Base-by-base conservation (phyloP, 2,888 invertebrate species). In the Scaptomyza tumidula region DNA sequence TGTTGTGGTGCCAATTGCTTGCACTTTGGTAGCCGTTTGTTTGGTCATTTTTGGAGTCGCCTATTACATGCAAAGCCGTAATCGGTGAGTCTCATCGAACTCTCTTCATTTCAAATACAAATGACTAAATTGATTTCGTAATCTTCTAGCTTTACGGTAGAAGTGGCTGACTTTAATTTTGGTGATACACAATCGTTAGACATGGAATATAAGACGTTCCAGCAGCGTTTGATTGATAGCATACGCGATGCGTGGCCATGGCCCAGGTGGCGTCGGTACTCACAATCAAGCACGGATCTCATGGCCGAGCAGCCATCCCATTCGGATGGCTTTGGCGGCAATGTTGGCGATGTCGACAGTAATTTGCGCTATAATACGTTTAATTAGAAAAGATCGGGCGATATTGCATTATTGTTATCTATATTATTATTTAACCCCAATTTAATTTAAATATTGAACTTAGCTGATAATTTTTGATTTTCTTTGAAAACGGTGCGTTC, bases 101-200 rank as follows among this genome's bases (percentile, higher is more conserved):
- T 0, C 1, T 2, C 5, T 14, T 6, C 1, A 3, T 16, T 4
- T 7, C 6, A 6, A 0, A 5, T 10, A 14, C 3, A n/a, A 48
- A 48, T 37, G 9, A 41, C 11, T 45, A 7, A 31, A 0, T 7
- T 13, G 33, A 10, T 3, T 29, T 19, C 1, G 9, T 3, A 14
- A 9, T 16, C n/a, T 11, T 14, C 37, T 6, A 96, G 96, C 77
- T 95, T 95, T 86, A 95, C 95, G 2, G 94, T 98, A 48, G 98
- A 98, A 93, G 97, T 97, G 13, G 97, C 98, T 0, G 96, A 98
- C 91, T 98, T 98, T 89, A 97, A 98, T 91, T 98, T 98, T 90
- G 97, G 97, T 0, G 96, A 95, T 85, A 92, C 92, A 1, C 94
- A 95, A 88, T 95, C 94, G 78, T 94, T 95, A 14, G 96, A 97